Conservation (phyloP, 2,888 invertebrate species). For the Malthinus flaveolus region DNA sequence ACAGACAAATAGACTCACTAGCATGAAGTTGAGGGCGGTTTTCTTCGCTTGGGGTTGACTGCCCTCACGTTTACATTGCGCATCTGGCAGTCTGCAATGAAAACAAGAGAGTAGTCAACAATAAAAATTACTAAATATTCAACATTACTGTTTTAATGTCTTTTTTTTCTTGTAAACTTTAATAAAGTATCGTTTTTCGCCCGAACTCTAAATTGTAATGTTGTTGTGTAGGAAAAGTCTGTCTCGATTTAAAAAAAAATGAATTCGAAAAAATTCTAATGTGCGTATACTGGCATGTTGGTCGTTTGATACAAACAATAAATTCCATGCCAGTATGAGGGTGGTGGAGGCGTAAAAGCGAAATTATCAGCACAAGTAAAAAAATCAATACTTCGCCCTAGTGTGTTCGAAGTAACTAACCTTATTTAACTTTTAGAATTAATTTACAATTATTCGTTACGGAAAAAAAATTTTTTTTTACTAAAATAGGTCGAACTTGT, state of each 20-base stretch:
- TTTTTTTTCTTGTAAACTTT: neutral
- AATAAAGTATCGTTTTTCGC: neutral
- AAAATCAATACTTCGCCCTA: conserved; percentile 45
- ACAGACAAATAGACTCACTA: conserved; percentile 63
- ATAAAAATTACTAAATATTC: conserved; percentile 32
- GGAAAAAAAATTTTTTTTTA: too few relatives aligned
- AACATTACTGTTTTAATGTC: conserved; percentile 23
- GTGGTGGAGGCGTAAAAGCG: conserved; percentile 32
- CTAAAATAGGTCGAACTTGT: too few relatives aligned
- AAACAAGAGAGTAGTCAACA: conserved; percentile 65
- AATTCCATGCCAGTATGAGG: conserved; percentile 15
- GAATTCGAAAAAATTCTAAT: neutral
- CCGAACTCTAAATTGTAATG: conserved; percentile 3
- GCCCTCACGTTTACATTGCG: conserved; percentile 75
- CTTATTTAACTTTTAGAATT: conserved; percentile 1
- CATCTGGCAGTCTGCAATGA: conserved; percentile 77
- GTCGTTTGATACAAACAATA: conserved; percentile 8
- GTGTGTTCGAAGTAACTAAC: conserved; percentile 9
- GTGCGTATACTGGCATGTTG: neutral
- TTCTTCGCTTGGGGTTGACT: conserved; percentile 70
- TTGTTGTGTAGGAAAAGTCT: conserved; percentile 8
- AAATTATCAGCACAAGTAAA: conserved; percentile 42
- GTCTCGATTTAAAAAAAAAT: conserved; percentile 20
- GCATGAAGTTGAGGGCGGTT: conserved; percentile 68
- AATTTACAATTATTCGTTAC: neutral